Conservation (phyloP, 1,140 invertebrate species). For the Steinernema feltiae region DNA sequence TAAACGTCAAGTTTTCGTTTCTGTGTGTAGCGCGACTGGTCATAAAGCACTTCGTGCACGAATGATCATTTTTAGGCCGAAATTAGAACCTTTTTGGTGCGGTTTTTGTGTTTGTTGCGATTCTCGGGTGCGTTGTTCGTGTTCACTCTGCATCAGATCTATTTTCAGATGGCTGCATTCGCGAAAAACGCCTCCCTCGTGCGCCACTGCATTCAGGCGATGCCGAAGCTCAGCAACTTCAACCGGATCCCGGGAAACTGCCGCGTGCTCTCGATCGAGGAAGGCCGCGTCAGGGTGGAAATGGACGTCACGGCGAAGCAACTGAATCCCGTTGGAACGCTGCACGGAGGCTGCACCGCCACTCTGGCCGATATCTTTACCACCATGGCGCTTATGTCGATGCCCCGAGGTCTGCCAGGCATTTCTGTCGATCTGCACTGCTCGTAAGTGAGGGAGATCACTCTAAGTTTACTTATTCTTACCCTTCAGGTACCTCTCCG, state of each 20-base stretch:
- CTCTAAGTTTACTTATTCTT: not conserved
- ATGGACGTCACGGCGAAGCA: not conserved
- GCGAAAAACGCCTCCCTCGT: not conserved
- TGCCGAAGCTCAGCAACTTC: not conserved
- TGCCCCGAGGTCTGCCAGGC: constrained; percentile 65
- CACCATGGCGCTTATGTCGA: constrained; percentile 67
- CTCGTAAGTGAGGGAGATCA: too few species aligned
- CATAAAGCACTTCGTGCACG: too few species aligned
- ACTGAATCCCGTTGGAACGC: constrained; percentile 61
- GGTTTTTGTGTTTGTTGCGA: too few species aligned
- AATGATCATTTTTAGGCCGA: too few species aligned
- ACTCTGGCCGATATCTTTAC: constrained; percentile 76
- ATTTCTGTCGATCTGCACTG: constrained; percentile 71
- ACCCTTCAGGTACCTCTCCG: not conserved
- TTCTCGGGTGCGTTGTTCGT: too few species aligned
- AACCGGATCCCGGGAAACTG: not conserved
- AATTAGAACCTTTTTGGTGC: too few species aligned
- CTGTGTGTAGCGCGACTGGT: too few species aligned
- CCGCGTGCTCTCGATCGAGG: not conserved
- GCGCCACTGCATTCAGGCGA: not conserved
- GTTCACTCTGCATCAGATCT: too few species aligned
- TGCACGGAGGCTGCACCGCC: constrained; percentile 77
- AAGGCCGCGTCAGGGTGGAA: not conserved
- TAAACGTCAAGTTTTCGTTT: too few species aligned
- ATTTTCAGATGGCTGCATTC: too few species aligned